Percentiles rank a stretch among this genome's conserved stretches.
These are phyloP conservation scores for Nomada flava DNA, from an alignment of 2,888 invertebrate species.

Conservation along the genomic window DNA sequence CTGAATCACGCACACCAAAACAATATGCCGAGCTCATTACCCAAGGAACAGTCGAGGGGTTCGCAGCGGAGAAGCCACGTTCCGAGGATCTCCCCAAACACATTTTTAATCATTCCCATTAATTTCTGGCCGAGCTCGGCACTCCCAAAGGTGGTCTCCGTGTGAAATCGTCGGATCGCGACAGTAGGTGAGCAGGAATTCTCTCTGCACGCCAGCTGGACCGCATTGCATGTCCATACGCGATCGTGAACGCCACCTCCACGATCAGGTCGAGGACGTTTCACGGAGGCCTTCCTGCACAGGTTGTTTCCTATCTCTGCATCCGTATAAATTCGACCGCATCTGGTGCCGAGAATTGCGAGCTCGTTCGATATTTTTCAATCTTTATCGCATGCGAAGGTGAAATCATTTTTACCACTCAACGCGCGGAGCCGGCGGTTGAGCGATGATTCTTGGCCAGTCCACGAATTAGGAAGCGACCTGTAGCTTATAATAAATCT, in stretches of 20 bases:
- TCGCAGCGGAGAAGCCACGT: too few species aligned
- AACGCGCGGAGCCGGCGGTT: neutral
- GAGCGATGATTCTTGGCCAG: neutral
- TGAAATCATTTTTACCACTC: too few species aligned
- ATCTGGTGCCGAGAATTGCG: too few species aligned
- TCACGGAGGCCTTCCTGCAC: slow-evolving; percentile 4
- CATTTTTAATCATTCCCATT: neutral
- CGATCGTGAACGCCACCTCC: slow-evolving; percentile 44
- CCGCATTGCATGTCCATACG: slow-evolving; percentile 45
- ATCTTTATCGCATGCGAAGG: too few species aligned
- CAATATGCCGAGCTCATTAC: neutral
- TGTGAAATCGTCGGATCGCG: slow-evolving; percentile 24
- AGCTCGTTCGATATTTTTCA: neutral
- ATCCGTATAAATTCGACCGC: neutral
- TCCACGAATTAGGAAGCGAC: slow-evolving; percentile 26
- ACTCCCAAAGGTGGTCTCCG: neutral
- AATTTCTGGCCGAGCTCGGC: neutral
- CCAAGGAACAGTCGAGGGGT: neutral
- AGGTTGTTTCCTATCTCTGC: slow-evolving; percentile 7
- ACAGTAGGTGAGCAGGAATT: slow-evolving; percentile 52
- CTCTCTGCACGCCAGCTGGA: slow-evolving; percentile 31
- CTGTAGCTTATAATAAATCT: slow-evolving; percentile 49
- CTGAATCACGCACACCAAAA: slow-evolving; percentile 32
- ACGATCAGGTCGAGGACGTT: slow-evolving; percentile 52
- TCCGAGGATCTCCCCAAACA: too few species aligned